These are phyloP conservation scores for Apotomis capreana DNA, from an alignment of 2,888 invertebrate genomes.

Conservation along the genomic window DNA sequence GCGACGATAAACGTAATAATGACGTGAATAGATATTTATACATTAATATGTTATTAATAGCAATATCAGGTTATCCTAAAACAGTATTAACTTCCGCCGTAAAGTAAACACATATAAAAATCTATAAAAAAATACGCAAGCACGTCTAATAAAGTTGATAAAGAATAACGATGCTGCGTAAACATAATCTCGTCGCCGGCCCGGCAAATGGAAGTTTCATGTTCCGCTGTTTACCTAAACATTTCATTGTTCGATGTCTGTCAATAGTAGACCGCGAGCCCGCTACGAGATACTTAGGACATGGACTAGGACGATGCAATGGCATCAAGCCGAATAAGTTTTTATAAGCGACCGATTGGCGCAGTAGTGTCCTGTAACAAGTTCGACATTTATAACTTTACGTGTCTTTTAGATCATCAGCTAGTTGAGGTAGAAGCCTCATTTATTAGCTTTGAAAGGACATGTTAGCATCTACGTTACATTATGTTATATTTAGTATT, in stretches of 20 bases:
- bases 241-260: slow-evolving; percentile 52
- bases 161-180: slow-evolving; percentile 50
- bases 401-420: too few relatives aligned
- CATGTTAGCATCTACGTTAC: too few relatives aligned
- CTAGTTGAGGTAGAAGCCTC: too few relatives aligned
- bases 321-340: not conserved
- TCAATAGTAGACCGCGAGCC: slow-evolving; percentile 39
- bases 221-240: slow-evolving; percentile 53
- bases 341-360: not conserved
- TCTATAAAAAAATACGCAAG: slow-evolving; percentile 36
- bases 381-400: not conserved
- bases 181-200: slow-evolving; percentile 48
- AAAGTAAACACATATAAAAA: slow-evolving; percentile 34
- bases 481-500: too few relatives aligned
- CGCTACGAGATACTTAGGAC: slow-evolving; percentile 5
- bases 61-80: slow-evolving; percentile 28
- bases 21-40: not conserved
- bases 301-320: slow-evolving; percentile 19
- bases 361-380: not conserved
- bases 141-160: slow-evolving; percentile 45
- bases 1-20: not conserved
- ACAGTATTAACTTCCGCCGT: slow-evolving; percentile 34
- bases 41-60: slow-evolving; percentile 3
- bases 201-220: slow-evolving; percentile 53
- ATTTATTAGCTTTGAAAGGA: too few relatives aligned